phyloP scores from a whole-genome alignment of 2,797 vertebrate species.

The Leptatherina wallacei region DNA sequence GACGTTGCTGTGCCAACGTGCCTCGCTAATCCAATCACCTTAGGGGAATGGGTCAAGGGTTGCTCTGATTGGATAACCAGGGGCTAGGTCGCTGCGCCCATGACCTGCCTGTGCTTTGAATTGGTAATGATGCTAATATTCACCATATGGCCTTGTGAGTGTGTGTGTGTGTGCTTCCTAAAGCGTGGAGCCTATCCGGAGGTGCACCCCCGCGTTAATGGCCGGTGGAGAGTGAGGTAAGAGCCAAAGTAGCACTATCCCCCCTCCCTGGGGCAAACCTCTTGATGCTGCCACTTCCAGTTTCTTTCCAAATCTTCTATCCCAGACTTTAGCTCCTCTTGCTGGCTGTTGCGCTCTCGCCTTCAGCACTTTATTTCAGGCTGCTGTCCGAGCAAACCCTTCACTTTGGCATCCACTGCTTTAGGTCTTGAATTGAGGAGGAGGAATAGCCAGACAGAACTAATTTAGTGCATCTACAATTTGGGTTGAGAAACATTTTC shows the following conservation, averaged over 20 bases:
- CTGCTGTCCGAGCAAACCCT: slow-evolving; percentile 28
- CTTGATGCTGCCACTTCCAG: slow-evolving; percentile 47
- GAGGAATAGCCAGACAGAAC: slow-evolving; percentile 18
- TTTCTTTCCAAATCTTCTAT: slow-evolving; percentile 54
- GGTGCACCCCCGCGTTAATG: slow-evolving; percentile 58
- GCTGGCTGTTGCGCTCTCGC: slow-evolving; percentile 43
- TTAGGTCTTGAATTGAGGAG: slow-evolving; percentile 36
- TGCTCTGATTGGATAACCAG: slow-evolving; percentile 75
- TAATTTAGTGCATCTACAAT: neutral
- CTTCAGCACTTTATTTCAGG: slow-evolving; percentile 29
- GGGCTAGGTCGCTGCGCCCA: slow-evolving; percentile 65
- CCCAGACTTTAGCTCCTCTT: slow-evolving; percentile 34
- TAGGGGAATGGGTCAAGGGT: slow-evolving; percentile 56
- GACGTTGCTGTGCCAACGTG: slow-evolving; percentile 41
- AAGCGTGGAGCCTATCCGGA: slow-evolving; percentile 41
- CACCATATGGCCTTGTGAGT: slow-evolving; percentile 71
- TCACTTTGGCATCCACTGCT: slow-evolving; percentile 23
- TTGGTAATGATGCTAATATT: slow-evolving; percentile 79
- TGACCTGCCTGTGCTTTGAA: slow-evolving; percentile 75
- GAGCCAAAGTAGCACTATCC: slow-evolving; percentile 64
- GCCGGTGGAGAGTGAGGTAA: slow-evolving; percentile 53
- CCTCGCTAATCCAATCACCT: slow-evolving; percentile 77
- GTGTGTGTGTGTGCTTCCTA: slow-evolving; percentile 30
- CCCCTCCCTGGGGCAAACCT: slow-evolving; percentile 62
- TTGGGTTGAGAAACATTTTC: slow-evolving; percentile 22